Evolutionary conservation across 2,113 vertebrate genomes (phyloP).

Genomic region (Bettongia penicillata): DNA sequence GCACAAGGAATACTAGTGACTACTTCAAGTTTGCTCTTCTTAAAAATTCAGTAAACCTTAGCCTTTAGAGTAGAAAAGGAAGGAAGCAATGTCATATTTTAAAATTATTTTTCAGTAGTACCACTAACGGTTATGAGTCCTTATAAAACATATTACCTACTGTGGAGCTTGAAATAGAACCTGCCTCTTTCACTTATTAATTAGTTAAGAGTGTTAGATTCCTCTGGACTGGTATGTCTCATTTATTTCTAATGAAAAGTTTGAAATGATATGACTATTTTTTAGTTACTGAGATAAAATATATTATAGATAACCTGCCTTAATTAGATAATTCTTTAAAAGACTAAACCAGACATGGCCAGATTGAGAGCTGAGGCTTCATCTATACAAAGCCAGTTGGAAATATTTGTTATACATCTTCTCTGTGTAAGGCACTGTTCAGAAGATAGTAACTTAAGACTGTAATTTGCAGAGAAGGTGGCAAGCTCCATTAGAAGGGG

Average conservation of each 20-base stretch:
- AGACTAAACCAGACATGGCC: conserved; percentile 37
- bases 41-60: not conserved
- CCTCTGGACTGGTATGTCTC: conserved; percentile 63
- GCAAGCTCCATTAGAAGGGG: not conserved
- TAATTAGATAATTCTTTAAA: conserved; percentile 69
- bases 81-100: not conserved
- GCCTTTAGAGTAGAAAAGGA: not conserved
- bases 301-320: conserved; percentile 70
- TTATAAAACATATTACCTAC: conserved; percentile 32
- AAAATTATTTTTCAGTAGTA: conserved; percentile 23
- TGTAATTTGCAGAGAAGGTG: not conserved
- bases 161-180: conserved; percentile 56
- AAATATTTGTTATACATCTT: conserved; percentile 17
- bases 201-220: conserved; percentile 65
- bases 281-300: conserved; percentile 71
- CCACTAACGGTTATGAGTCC: not conserved
- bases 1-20: not conserved
- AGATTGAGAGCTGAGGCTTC: conserved; percentile 40
- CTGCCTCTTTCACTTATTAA: conserved; percentile 66
- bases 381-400: conserved; percentile 51
- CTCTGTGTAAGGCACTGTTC: not conserved
- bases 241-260: conserved; percentile 77
- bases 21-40: not conserved
- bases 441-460: not conserved
- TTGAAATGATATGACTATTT: conserved; percentile 66